Base-by-base conservation (phyloP, 2,797 vertebrate genomes). In the Peromyscus nudipes region DNA sequence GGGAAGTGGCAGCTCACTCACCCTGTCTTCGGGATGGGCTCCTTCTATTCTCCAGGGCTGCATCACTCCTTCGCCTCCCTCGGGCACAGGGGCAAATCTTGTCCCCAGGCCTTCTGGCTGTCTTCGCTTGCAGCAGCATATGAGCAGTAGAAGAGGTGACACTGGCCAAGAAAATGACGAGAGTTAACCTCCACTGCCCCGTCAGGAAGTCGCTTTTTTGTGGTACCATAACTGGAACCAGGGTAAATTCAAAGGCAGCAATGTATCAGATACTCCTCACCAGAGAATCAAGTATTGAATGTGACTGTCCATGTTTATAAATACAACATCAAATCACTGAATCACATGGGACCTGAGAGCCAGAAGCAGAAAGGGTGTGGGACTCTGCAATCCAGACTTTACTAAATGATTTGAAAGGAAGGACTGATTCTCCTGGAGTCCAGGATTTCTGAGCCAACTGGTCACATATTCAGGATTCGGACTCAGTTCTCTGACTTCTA, bases 1-100 rank as follows among this genome's bases (percentile, higher is more conserved):
- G 49, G 87, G 55, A 60, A 62, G 67, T 0, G 7, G 7, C 0
- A 9, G 55, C 1, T 25, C 71, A 98, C 99, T 98, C 84, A 99
- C 99, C 98, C 98, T 98, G 97, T 99, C 99, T 98, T 99, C 98
- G 0, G 99, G 99, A n/a, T 98, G 98, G 95, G 98, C 99, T 29
- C 99, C 99, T 97, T 99, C 99, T 95, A 98, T 99, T 96, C 98
- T 97, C 99, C 99, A 99, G 4, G 98, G 97, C 89, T 98, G 99
- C 88, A 98, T 99, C 86, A 98, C 98, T 27, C 99, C 98, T 96
- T 98, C 99, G 43, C 98, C 98, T 2, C 98, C 99, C 97, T 99
- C 98, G 0, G 99, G 99, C 81, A 99, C 98, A 1, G 99, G 99
- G 89, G 98, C 98, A 97, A 99, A 99, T 37, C 96, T 95, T 11